Percentiles rank a stretch among this genome's conserved stretches.
These are phyloP conservation scores for Meta bourneti DNA, from an alignment of 2,888 invertebrate species.

Conservation along the genomic window DNA sequence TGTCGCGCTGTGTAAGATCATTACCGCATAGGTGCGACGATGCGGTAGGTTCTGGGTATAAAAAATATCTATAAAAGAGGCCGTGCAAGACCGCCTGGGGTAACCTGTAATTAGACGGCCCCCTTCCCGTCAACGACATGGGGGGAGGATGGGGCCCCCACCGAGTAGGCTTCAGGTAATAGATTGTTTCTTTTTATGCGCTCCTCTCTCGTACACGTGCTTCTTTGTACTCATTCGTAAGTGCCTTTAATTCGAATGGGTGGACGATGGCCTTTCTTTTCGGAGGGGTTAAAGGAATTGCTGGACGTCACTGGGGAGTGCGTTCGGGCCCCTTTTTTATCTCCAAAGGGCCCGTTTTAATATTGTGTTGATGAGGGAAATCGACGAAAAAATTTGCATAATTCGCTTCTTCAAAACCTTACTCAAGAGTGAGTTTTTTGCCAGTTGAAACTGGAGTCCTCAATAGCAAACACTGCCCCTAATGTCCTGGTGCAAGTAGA, in stretches of 20 bases:
- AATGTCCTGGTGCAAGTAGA: too few species aligned
- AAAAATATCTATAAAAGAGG: conserved; percentile 62
- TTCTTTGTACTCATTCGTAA: conserved; percentile 23
- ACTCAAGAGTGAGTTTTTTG: too few species aligned
- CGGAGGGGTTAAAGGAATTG: too few species aligned
- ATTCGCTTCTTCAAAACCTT: too few species aligned
- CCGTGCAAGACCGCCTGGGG: conserved; percentile 69
- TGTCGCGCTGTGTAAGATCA: conserved; percentile 68
- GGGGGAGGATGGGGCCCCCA: conserved; percentile 54
- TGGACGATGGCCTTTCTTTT: neutral
- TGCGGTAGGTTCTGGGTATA: conserved; percentile 67
- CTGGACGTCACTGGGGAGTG: too few species aligned
- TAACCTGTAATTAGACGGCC: conserved; percentile 70
- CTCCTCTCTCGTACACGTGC: neutral
- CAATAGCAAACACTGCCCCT: too few species aligned
- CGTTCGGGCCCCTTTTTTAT: too few species aligned
- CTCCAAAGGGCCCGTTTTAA: too few species aligned
- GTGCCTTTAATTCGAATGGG: neutral
- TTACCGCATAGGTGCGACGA: conserved; percentile 73
- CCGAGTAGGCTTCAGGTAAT: conserved; percentile 60
- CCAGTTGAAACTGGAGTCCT: too few species aligned
- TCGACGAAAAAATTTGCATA: too few species aligned
- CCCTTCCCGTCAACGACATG: conserved; percentile 67
- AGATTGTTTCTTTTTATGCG: conserved; percentile 70
- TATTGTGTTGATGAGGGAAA: too few species aligned